These are phyloP conservation scores for Falco peregrinus DNA, from an alignment of 2,797 vertebrate genomes.

Conservation along the genomic window DNA sequence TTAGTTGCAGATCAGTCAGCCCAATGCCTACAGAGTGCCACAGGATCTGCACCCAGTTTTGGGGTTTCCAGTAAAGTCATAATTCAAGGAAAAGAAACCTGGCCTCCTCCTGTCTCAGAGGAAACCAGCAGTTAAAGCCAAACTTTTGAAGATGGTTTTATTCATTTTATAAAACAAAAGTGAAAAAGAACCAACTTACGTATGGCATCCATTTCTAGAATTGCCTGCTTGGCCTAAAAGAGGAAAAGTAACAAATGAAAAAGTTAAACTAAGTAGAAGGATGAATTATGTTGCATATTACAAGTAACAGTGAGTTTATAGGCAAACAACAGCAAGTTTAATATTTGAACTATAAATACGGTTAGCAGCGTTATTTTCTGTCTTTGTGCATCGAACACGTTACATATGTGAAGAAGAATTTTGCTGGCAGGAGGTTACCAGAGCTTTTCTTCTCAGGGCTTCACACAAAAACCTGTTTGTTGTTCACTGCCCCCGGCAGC, in stretches of 20 bases:
- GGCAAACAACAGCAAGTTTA: neutral
- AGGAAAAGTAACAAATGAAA: slow-evolving; percentile 15
- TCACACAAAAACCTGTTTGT: neutral
- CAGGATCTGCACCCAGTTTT: neutral
- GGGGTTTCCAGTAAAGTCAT: neutral
- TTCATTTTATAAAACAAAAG: neutral
- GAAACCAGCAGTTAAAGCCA: neutral
- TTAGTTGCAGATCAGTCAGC: neutral
- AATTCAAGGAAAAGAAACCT: neutral
- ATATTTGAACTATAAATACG: neutral
- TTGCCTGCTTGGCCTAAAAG: slow-evolving; percentile 94
- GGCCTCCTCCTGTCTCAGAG: neutral
- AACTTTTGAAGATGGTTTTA: neutral
- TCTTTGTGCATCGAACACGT: neutral
- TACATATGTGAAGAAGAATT: neutral
- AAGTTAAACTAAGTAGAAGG: neutral
- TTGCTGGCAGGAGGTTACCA: neutral
- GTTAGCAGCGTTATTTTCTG: neutral
- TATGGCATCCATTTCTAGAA: slow-evolving; percentile 97
- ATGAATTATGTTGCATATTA: neutral
- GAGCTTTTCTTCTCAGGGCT: neutral
- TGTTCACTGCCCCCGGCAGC: neutral
- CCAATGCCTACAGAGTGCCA: neutral
- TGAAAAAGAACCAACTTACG: slow-evolving; percentile 83
- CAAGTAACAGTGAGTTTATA: neutral